Evolutionary conservation across 2,797 vertebrate species (phyloP), one percentile per base, ranked within the genome.

Genomic region (Rhinophrynus dorsalis): DNA sequence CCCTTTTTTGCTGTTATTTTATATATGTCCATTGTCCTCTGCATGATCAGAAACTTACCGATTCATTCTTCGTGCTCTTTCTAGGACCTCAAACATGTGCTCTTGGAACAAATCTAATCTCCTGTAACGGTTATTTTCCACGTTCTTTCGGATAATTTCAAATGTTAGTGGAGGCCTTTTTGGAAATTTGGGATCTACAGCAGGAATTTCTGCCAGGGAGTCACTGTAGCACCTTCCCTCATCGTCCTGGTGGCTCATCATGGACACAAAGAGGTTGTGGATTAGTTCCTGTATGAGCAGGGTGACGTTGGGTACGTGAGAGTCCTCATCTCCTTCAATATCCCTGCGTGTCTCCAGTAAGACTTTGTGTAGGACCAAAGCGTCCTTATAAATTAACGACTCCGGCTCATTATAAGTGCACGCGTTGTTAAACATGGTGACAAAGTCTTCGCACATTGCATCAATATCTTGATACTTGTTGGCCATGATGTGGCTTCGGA

Each of bases 391-490:
- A 80, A 99, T 99, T 77, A 99, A 87, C 24, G 97, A 99, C 77
- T 98, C 95, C 0, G 97, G 97, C 74, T 99, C 97, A 0, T 99
- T 99, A 74, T 99, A 99, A 0, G 97, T 99, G 76, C 97, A 99
- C 2, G 97, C 97, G 0, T 99, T 99, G 81, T 99, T 98, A 86
- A 99, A 99, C 97, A 99, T 99, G 80, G 98, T 92, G 59, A 97
- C 96, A 11, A 99, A 89, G 87, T 99, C 97, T 72, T 99, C 97
- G 47, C 97, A 96, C 88, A 99, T 92, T 1, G 95, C 94, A 40
- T 99, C 97, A 17, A 98, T 93, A 42, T 99, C 96, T 86, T 98
- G 97, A 87, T 97, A 99, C 73, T 98, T 98, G 75, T 98, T 98
- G 58, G 96, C 91, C 92, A 98, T 90, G 94, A 99, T 98, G 80